phyloP scores from a whole-genome alignment of 2,888 invertebrate species.

The Steinernema hermaphroditum region DNA sequence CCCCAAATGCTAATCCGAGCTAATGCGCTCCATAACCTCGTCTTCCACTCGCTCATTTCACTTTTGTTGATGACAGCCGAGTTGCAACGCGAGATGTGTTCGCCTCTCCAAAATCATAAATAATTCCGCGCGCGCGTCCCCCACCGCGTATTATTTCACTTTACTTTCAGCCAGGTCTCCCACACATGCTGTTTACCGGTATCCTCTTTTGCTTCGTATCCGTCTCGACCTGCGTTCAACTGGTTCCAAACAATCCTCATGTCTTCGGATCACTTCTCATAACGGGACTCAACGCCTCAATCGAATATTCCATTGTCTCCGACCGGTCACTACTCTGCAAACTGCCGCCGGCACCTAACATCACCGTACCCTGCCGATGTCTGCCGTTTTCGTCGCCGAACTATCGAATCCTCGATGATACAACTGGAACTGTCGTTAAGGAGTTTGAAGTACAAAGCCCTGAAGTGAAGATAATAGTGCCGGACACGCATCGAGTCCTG shows the following conservation, averaged over 20 bases:
- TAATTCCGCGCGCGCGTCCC: conserved; percentile 23
- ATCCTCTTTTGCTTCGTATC: not conserved
- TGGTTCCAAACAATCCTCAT: conserved; percentile 1
- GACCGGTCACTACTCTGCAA: conserved; percentile 20
- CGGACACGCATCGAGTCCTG: not conserved
- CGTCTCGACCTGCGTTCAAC: not conserved
- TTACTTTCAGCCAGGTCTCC: conserved; percentile 12
- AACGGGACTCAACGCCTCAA: not conserved
- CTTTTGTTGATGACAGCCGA: conserved; percentile 16
- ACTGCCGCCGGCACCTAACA: conserved; percentile 18
- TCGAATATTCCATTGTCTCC: not conserved
- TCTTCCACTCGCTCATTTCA: conserved; percentile 4
- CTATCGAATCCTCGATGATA: conserved; percentile 12
- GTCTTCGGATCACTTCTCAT: conserved; percentile 1
- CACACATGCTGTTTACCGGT: not conserved
- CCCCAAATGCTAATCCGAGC: not conserved
- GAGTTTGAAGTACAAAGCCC: not conserved
- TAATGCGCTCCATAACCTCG: not conserved
- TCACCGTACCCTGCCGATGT: conserved; percentile 18
- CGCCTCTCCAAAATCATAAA: conserved; percentile 19
- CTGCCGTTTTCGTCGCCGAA: not conserved
- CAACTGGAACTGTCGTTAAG: not conserved
- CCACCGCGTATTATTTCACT: conserved; percentile 9
- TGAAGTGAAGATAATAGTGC: not conserved
- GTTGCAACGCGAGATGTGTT: conserved; percentile 13